These are phyloP conservation scores for Archaeoteleia sp. DNA, from an alignment of 2,888 invertebrate genomes.

Conservation along the genomic window DNA sequence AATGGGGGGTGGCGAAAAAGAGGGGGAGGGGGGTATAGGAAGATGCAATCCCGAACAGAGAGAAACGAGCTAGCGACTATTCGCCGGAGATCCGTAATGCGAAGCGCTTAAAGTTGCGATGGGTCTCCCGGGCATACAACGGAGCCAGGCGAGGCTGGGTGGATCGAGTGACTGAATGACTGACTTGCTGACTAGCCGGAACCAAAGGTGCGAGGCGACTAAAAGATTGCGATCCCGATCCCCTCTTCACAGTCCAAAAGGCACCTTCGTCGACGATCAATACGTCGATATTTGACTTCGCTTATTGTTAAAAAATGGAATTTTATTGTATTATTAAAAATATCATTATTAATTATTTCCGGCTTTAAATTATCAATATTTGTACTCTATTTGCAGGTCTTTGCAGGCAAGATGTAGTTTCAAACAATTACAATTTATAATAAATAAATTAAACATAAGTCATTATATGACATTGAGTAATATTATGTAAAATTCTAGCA, in stretches of 20 bases:
- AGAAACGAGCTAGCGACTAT: slow-evolving; percentile 58
- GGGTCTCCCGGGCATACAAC: slow-evolving; percentile 62
- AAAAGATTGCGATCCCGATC: slow-evolving; percentile 59
- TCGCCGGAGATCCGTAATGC: slow-evolving; percentile 65
- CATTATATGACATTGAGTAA: too few relatives aligned
- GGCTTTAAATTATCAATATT: too few relatives aligned
- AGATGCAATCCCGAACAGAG: slow-evolving; percentile 53
- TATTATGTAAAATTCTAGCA: too few relatives aligned
- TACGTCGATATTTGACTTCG: slow-evolving; percentile 42
- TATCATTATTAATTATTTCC: too few relatives aligned
- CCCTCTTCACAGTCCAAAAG: slow-evolving; percentile 19
- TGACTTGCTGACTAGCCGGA: slow-evolving; percentile 63
- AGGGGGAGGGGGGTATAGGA: slow-evolving; percentile 29
- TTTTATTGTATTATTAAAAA: too few relatives aligned
- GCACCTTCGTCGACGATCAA: slow-evolving; percentile 31
- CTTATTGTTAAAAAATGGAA: too few relatives aligned
- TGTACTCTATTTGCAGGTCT: too few relatives aligned
- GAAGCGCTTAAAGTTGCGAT: slow-evolving; percentile 69
- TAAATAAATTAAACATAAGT: too few relatives aligned
- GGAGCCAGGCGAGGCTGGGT: slow-evolving; percentile 44
- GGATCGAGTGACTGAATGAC: slow-evolving; percentile 63
- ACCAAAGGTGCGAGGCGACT: slow-evolving; percentile 61
- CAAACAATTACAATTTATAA: too few relatives aligned
- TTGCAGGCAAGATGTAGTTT: too few relatives aligned
- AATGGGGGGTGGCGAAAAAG: slow-evolving; percentile 17